Evolutionary conservation across 1,140 invertebrate species (phyloP).

Genomic region (Wasmannia auropunctata): DNA sequence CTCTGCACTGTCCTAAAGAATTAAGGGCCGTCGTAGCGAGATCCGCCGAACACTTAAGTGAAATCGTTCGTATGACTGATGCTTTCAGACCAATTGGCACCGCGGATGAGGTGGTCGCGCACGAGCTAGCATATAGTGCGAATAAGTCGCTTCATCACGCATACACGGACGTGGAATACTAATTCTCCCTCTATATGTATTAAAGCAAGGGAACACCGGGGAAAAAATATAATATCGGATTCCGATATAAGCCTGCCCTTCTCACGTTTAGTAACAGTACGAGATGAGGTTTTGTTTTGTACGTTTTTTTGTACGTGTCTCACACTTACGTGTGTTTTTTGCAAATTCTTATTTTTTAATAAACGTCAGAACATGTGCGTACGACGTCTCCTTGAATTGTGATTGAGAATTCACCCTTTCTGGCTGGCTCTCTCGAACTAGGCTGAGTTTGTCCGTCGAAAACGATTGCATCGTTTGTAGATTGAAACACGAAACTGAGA

Average conservation of each 20-base stretch:
- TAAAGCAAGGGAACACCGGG: slow-evolving; percentile 50
- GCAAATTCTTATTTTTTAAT: slow-evolving; percentile 67
- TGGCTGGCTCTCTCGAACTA: slow-evolving; percentile 38
- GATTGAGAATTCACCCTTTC: slow-evolving; percentile 36
- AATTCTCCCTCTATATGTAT: slow-evolving; percentile 53
- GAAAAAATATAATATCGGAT: slow-evolving; percentile 23
- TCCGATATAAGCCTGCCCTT: slow-evolving; percentile 24
- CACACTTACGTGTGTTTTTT: slow-evolving; percentile 54
- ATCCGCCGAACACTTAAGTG: slow-evolving; percentile 43
- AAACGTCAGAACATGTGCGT: slow-evolving; percentile 51
- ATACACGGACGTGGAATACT: slow-evolving; percentile 72
- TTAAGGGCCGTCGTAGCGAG: slow-evolving; percentile 18
- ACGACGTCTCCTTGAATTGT: slow-evolving; percentile 43
- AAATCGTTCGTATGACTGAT: slow-evolving; percentile 75
- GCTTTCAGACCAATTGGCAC: slow-evolving; percentile 78
- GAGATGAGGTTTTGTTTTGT: slow-evolving; percentile 50
- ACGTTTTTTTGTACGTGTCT: slow-evolving; percentile 42
- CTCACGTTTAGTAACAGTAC: slow-evolving; percentile 14
- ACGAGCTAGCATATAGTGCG: slow-evolving; percentile 71
- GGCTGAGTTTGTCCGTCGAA: slow-evolving; percentile 6
- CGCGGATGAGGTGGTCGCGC: slow-evolving; percentile 73
- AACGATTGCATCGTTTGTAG: slow-evolving; percentile 19
- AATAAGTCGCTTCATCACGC: slow-evolving; percentile 72
- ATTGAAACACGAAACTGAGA: slow-evolving; percentile 14
- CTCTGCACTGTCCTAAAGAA: slow-evolving; percentile 38